Conservation (phyloP, 2,888 invertebrate species). For the Proisotoma minuta region DNA sequence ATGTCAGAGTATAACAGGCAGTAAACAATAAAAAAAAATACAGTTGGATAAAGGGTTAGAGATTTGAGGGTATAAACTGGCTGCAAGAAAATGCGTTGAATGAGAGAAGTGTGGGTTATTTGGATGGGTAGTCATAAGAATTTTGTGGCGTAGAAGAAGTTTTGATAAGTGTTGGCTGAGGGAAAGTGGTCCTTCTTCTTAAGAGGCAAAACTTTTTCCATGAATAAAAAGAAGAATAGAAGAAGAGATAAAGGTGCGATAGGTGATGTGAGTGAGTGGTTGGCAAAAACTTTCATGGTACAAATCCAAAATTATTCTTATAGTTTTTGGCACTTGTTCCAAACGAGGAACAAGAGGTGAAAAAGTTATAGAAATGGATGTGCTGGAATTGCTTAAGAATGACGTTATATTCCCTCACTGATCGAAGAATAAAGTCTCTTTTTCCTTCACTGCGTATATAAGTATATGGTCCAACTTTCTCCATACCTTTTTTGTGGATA, state of each 20-base stretch:
- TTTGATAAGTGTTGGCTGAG: neutral
- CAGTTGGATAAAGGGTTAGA: too few relatives aligned
- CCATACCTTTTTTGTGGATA: too few relatives aligned
- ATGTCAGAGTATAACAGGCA: too few relatives aligned
- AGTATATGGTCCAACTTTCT: too few relatives aligned
- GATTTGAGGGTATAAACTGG: too few relatives aligned
- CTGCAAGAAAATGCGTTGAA: too few relatives aligned
- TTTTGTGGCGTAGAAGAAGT: neutral
- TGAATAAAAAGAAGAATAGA: constrained; percentile 33
- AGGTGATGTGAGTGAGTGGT: constrained; percentile 1
- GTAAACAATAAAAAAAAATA: too few relatives aligned
- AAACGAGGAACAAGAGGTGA: constrained; percentile 4
- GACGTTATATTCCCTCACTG: too few relatives aligned
- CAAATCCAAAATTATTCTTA: constrained; percentile 17
- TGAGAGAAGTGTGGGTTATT: neutral
- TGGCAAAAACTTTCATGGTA: constrained; percentile 3
- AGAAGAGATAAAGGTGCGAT: constrained; percentile 6
- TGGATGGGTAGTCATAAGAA: too few relatives aligned
- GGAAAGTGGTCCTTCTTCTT: neutral
- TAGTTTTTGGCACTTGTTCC: constrained; percentile 13
- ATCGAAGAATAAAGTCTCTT: too few relatives aligned
- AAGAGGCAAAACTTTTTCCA: constrained; percentile 33
- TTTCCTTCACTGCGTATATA: too few relatives aligned
- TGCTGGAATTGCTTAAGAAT: too few relatives aligned
- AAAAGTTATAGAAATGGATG: constrained; percentile 10